Conservation (phyloP, 2,797 vertebrate species). For the Tachyglossus aculeatus region DNA sequence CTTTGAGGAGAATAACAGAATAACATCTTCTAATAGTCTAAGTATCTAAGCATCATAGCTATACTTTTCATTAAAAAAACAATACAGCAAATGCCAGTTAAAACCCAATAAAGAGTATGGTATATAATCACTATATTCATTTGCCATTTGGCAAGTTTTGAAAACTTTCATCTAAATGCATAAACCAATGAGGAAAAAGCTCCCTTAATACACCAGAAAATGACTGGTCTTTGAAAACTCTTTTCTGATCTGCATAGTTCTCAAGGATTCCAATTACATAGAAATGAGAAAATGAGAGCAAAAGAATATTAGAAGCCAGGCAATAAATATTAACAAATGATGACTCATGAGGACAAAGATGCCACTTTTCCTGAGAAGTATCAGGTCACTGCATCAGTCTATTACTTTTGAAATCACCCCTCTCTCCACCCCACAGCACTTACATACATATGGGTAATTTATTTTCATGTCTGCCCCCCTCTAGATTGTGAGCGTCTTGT, state of each 20-base stretch:
- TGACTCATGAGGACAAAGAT: neutral
- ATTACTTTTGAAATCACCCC: too few relatives aligned
- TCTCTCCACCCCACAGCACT: too few relatives aligned
- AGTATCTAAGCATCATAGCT: neutral
- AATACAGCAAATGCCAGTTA: neutral
- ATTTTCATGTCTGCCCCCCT: too few relatives aligned
- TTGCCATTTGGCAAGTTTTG: neutral
- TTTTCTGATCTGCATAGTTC: neutral
- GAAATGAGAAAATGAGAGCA: neutral
- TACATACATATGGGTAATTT: too few relatives aligned
- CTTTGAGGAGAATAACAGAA: neutral
- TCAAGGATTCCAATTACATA: neutral
- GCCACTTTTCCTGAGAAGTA: too few relatives aligned
- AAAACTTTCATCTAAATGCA: conserved; percentile 6
- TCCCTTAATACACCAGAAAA: neutral
- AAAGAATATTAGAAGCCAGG: too few relatives aligned
- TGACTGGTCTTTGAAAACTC: neutral
- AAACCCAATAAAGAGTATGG: neutral
- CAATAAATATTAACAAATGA: neutral
- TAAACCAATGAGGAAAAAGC: conserved; percentile 6
- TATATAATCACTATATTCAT: conserved; percentile 4
- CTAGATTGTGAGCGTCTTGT: too few relatives aligned
- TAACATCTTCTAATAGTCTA: conserved; percentile 14
- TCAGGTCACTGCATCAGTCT: too few relatives aligned
- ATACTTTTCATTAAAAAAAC: neutral